phyloP scores from a whole-genome alignment of 2,888 invertebrate species.

The Ochropleura leucogaster region DNA sequence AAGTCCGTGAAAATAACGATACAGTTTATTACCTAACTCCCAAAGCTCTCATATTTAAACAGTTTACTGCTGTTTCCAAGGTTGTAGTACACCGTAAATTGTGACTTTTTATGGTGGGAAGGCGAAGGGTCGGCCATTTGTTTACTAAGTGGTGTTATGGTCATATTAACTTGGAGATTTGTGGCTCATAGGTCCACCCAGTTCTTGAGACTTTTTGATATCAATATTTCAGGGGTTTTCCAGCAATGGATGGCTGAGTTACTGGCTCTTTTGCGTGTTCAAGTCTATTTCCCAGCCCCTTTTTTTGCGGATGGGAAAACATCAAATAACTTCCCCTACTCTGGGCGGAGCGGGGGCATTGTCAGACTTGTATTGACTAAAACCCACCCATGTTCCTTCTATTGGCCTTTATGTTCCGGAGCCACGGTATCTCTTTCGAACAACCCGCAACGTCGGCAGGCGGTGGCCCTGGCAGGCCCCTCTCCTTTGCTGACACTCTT shows the following conservation, averaged over 20 bases:
- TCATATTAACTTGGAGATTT: slow-evolving; percentile 45
- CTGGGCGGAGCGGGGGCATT: too few species aligned
- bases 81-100: slow-evolving; percentile 39
- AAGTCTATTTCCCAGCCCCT: background rate
- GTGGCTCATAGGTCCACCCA: slow-evolving; percentile 12
- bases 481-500: too few species aligned
- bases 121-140: slow-evolving; percentile 34
- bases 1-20: slow-evolving; percentile 6
- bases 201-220: background rate
- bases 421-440: too few species aligned
- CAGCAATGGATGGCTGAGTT: background rate
- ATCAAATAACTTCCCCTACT: too few species aligned
- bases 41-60: slow-evolving; percentile 23
- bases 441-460: too few species aligned
- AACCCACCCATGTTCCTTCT: too few species aligned
- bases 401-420: too few species aligned
- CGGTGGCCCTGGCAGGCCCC: too few species aligned
- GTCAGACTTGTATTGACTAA: too few species aligned
- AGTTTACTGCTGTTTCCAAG: slow-evolving; percentile 22
- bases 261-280: background rate
- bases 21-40: slow-evolving; percentile 22
- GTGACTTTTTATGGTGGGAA: slow-evolving; percentile 32
- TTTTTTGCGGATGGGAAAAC: too few species aligned
- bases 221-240: background rate
- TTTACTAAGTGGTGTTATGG: slow-evolving; percentile 38